phyloP scores from a whole-genome alignment of 2,113 vertebrate species.

The Parus major region DNA sequence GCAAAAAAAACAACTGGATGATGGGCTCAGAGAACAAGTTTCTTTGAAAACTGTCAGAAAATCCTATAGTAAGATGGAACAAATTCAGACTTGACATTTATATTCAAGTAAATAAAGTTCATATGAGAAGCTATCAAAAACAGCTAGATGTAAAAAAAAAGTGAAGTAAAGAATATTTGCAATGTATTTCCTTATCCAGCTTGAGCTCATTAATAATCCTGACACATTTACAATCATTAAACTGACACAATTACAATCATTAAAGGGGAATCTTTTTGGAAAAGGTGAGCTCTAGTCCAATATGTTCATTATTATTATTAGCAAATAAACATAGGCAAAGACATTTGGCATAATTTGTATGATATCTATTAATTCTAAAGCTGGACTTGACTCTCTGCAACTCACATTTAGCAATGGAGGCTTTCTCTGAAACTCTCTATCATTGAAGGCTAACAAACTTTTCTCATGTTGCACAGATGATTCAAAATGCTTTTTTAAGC shows the following conservation, averaged over 20 bases:
- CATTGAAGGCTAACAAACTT: neutral
- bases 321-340: neutral
- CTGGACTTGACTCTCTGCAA: neutral
- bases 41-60: neutral
- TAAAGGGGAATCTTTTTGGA: neutral
- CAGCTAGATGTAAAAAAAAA: neutral
- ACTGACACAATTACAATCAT: neutral
- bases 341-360: neutral
- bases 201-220: neutral
- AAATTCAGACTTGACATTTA: neutral
- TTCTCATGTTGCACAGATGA: neutral
- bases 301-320: neutral
- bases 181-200: neutral
- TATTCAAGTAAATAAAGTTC: neutral
- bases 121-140: neutral
- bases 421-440: neutral
- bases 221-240: neutral
- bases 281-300: neutral
- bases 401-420: neutral
- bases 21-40: neutral
- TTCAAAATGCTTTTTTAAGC: neutral
- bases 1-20: neutral
- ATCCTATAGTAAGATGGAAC: neutral
- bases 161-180: neutral
- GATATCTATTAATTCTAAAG: neutral